phyloP scores from a whole-genome alignment of 1,140 invertebrate genomes.

The Leptinotarsa undecemlineata region DNA sequence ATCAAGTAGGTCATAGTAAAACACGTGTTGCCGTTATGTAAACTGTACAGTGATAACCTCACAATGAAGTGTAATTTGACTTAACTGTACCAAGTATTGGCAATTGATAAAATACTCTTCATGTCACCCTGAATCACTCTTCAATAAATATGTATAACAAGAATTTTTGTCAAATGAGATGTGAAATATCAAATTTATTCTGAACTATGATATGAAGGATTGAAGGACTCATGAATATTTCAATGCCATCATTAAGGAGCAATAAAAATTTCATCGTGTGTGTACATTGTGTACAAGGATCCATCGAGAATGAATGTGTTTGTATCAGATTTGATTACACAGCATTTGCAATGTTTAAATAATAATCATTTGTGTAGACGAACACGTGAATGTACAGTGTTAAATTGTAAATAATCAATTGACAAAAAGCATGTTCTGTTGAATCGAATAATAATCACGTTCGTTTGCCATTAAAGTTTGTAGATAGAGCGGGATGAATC shows the following conservation, averaged over 20 bases:
- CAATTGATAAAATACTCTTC: too few relatives aligned
- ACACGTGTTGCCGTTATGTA: too few relatives aligned
- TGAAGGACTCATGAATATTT: too few relatives aligned
- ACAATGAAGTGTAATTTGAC: too few relatives aligned
- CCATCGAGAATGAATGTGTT: background rate
- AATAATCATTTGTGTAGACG: slow-evolving; percentile 5
- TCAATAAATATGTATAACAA: too few relatives aligned
- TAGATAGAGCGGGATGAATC: background rate
- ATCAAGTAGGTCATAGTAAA: too few relatives aligned
- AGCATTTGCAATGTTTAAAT: background rate
- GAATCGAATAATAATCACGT: slow-evolving; percentile 2
- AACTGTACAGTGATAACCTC: too few relatives aligned
- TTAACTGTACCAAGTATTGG: too few relatives aligned
- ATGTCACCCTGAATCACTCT: too few relatives aligned
- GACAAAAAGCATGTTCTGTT: background rate
- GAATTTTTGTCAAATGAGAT: too few relatives aligned
- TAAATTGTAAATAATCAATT: background rate
- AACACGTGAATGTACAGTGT: background rate
- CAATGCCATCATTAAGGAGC: background rate
- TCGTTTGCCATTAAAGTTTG: background rate
- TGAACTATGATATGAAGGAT: too few relatives aligned
- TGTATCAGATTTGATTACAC: background rate
- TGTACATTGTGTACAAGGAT: background rate
- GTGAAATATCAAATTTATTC: too few relatives aligned
- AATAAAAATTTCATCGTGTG: background rate